phyloP scores from a whole-genome alignment of 2,797 vertebrate genomes.

The Eulemur rubriventer region DNA sequence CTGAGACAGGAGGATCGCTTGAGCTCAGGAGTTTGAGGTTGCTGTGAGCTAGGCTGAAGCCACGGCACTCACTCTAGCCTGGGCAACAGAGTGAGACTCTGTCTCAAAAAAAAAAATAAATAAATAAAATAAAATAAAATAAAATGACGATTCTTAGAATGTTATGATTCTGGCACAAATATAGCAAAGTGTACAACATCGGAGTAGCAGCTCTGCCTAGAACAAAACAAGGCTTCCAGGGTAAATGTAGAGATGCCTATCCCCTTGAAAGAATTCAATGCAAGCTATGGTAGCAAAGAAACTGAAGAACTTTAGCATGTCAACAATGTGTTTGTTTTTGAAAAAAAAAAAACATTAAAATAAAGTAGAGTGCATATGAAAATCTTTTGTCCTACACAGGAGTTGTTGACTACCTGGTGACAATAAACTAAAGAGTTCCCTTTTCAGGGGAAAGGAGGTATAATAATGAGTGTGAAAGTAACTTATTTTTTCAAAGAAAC shows the following conservation, averaged over 20 bases:
- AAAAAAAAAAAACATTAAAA: slow-evolving; percentile 5
- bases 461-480: slow-evolving; percentile 39
- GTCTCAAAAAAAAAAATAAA: too few relatives aligned
- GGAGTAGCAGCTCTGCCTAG: neutral
- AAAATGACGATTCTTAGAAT: too few relatives aligned
- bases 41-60: too few relatives aligned
- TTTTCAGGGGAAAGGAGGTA: slow-evolving; percentile 9
- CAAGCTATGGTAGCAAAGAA: neutral
- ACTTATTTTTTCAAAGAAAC: slow-evolving; percentile 38
- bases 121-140: too few relatives aligned
- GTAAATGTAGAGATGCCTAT: neutral
- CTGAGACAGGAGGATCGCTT: too few relatives aligned
- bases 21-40: too few relatives aligned
- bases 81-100: too few relatives aligned
- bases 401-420: neutral
- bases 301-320: neutral
- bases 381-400: neutral
- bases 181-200: neutral
- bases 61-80: too few relatives aligned
- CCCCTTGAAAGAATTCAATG: neutral
- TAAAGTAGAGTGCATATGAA: neutral
- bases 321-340: slow-evolving; percentile 7
- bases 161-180: neutral
- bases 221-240: slow-evolving; percentile 9
- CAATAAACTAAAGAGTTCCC: slow-evolving; percentile 1